phyloP scores from a whole-genome alignment of 2,797 vertebrate genomes.

The Anisognathus igniventris region DNA sequence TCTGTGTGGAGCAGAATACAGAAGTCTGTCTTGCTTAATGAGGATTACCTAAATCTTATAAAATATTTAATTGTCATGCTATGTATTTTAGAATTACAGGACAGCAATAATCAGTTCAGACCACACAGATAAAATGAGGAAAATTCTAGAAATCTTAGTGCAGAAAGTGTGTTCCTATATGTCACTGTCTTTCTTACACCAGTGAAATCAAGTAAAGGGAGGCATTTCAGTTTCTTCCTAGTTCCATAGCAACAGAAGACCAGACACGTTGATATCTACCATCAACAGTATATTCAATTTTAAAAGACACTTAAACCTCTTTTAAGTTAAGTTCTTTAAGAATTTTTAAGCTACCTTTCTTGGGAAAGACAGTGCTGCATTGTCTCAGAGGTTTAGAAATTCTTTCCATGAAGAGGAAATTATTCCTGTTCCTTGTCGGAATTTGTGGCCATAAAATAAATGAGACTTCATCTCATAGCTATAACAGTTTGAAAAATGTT shows the following conservation, averaged over 20 bases:
- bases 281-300: not conserved
- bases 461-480: not conserved
- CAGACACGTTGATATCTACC: not conserved
- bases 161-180: not conserved
- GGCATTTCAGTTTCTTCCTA: not conserved
- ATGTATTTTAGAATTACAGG: not conserved
- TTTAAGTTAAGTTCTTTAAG: not conserved
- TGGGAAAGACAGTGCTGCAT: not conserved
- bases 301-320: not conserved
- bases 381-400: not conserved
- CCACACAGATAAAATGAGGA: not conserved
- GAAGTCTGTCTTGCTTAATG: not conserved
- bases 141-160: not conserved
- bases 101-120: not conserved
- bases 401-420: not conserved
- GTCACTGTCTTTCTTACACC: not conserved
- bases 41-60: not conserved
- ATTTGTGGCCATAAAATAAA: conserved; percentile 5
- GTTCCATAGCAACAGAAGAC: not conserved
- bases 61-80: not conserved
- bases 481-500: conserved; percentile 2
- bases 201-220: not conserved
- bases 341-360: not conserved
- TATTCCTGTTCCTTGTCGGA: not conserved
- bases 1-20: not conserved